These are phyloP conservation scores for Dicerorhinus sumatrensis DNA, from an alignment of 2,113 vertebrate species.

Conservation along the genomic window DNA sequence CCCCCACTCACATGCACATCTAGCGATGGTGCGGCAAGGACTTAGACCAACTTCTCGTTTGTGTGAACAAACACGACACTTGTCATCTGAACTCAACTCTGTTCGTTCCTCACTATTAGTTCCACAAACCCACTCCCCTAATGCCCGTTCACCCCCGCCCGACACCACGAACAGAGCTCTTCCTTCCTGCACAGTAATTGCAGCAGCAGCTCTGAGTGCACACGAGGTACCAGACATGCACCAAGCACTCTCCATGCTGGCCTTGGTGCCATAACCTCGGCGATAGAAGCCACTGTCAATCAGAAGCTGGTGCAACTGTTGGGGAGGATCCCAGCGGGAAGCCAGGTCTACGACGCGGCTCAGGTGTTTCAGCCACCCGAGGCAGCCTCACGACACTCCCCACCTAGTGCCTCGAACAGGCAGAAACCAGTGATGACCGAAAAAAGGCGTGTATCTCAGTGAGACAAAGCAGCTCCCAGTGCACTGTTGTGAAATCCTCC, in stretches of 20 bases:
- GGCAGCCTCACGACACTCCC: not conserved
- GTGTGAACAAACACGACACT: too few species aligned
- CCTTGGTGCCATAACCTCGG: not conserved
- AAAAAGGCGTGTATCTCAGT: too few species aligned
- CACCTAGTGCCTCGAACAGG: not conserved
- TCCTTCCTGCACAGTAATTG: too few species aligned
- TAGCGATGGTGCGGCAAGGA: too few species aligned
- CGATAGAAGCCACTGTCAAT: not conserved
- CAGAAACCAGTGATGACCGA: too few species aligned
- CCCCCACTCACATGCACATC: too few species aligned
- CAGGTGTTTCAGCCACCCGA: not conserved
- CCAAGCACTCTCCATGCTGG: not conserved
- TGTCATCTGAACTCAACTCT: too few species aligned
- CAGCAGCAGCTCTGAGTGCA: not conserved
- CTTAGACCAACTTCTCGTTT: too few species aligned
- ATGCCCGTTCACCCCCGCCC: too few species aligned
- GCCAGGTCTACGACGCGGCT: not conserved
- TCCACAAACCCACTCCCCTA: too few species aligned
- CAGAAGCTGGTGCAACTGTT: accelerated
- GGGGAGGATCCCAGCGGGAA: not conserved
- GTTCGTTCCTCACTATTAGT: too few species aligned
- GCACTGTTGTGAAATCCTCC: not conserved
- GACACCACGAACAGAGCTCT: too few species aligned
- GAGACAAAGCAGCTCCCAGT: not conserved
- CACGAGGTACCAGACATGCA: not conserved